These are phyloP conservation scores for Danio aesculapii DNA, from an alignment of 2,797 vertebrate genomes.

Conservation along the genomic window DNA sequence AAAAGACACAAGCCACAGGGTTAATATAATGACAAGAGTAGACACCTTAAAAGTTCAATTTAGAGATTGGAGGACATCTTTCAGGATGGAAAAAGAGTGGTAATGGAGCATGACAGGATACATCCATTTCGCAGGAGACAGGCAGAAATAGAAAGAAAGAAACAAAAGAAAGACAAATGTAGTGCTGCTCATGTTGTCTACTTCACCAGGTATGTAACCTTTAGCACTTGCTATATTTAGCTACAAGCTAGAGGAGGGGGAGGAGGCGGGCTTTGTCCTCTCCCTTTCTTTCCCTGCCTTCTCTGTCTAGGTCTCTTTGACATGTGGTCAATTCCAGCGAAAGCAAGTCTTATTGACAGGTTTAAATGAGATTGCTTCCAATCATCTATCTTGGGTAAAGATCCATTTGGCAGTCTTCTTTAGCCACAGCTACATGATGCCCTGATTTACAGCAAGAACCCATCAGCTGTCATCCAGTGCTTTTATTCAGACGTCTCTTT, in stretches of 20 bases:
- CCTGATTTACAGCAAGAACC: slow-evolving; percentile 40
- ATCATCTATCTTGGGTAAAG: slow-evolving; percentile 67
- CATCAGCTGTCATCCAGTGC: slow-evolving; percentile 8
- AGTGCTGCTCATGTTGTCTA: slow-evolving; percentile 63
- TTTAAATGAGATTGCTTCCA: slow-evolving; percentile 71
- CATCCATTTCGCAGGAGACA: slow-evolving; percentile 58
- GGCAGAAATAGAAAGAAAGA: slow-evolving; percentile 28
- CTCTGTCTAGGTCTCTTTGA: slow-evolving; percentile 62
- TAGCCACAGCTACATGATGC: slow-evolving; percentile 38
- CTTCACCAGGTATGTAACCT: slow-evolving; percentile 71
- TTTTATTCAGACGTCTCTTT: slow-evolving; percentile 10
- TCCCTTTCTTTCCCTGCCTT: slow-evolving; percentile 26
- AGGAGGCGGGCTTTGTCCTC: not conserved
- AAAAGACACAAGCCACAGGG: slow-evolving; percentile 5
- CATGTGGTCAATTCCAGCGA: slow-evolving; percentile 69
- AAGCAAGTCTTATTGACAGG: slow-evolving; percentile 68
- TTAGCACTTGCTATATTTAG: slow-evolving; percentile 75
- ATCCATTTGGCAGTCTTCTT: slow-evolving; percentile 46
- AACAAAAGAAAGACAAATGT: slow-evolving; percentile 40
- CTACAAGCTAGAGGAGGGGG: slow-evolving; percentile 17
- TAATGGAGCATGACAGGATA: slow-evolving; percentile 60
- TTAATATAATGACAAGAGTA: slow-evolving; percentile 33
- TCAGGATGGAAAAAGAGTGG: slow-evolving; percentile 54
- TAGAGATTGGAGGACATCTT: slow-evolving; percentile 51
- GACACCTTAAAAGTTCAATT: slow-evolving; percentile 41